Base-by-base conservation (phyloP, 2,888 invertebrate species). In the Drosophila niveifrons region DNA sequence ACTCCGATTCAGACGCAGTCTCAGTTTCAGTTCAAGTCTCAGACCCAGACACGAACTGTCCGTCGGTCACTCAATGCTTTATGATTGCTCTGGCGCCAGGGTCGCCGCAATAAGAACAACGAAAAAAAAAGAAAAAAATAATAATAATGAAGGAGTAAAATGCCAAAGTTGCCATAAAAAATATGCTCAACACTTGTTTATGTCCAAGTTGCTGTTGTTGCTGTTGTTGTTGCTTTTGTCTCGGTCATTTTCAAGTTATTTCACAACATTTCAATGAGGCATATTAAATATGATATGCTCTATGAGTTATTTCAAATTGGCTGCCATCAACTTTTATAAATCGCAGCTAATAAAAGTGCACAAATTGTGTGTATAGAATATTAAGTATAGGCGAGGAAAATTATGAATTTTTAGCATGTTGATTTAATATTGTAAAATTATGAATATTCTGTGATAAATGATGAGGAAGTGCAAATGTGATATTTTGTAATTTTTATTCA, bases 171-270 rank as follows among this genome's bases (percentile, higher is more conserved):
- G 80, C 75, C 78, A 61, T 82, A 75, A 86, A 88, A 82, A 85
- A 86, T 85, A 79, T 83, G 73, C 72, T 75, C 75, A 65, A 74
- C 84, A 77, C 89, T 88, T 85, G 85, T 86, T 85, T 72, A 71
- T 75, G 87, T 73, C 69, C 46, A 36, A 50, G 46, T 29, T 23
- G 52, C 46, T 57, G 18, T 36, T 52, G 65, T 4, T 3, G 23
- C 1, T 23, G 23, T 23, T 23, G 23, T 23, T 23, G 23, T 23
- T 23, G 23, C 23, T 23, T 23, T 23, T 23, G 6, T 23, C 4
- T 71, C 48, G 46, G 11, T 39, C 29, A 53, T 61, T 48, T 28
- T 28, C 57, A 52, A 71, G 55, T 70, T 70, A 34, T 64, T 72
- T 43, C 48, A 31, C 48, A 55, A 46, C 47, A 34, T 59, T 64